phyloP scores from a whole-genome alignment of 2,888 invertebrate genomes.

The Bursaphelenchus okinawaensis region DNA sequence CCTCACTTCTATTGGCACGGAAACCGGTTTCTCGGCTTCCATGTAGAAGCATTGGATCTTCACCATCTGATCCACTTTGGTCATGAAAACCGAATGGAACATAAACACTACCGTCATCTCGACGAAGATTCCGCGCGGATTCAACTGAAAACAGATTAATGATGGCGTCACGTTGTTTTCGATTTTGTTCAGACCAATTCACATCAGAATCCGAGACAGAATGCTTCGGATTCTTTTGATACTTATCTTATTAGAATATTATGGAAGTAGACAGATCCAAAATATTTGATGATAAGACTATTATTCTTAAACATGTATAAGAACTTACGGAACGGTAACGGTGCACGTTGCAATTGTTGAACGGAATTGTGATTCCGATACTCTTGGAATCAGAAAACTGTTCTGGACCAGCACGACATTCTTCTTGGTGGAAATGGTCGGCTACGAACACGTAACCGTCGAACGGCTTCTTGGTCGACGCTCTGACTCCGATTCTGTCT shows the following conservation, averaged over 20 bases:
- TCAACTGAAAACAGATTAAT: slow-evolving; percentile 36
- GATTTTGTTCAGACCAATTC: too few species aligned
- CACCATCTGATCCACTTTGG: slow-evolving; percentile 58
- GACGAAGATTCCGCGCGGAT: slow-evolving; percentile 55
- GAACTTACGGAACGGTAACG: slow-evolving; percentile 52
- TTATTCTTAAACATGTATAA: background rate
- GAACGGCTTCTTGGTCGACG: slow-evolving; percentile 55
- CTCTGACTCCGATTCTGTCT: slow-evolving; percentile 56
- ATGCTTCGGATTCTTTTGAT: too few species aligned
- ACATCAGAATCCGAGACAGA: too few species aligned
- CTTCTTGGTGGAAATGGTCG: slow-evolving; percentile 50
- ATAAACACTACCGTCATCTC: slow-evolving; percentile 56
- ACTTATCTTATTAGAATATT: too few species aligned
- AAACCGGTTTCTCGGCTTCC: slow-evolving; percentile 57
- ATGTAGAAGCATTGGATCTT: slow-evolving; percentile 58
- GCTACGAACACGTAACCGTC: slow-evolving; percentile 57
- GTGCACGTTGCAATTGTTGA: slow-evolving; percentile 54
- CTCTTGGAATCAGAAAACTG: slow-evolving; percentile 44
- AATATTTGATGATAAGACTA: background rate
- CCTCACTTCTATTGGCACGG: slow-evolving; percentile 56
- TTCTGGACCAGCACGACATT: slow-evolving; percentile 53
- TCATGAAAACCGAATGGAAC: slow-evolving; percentile 55
- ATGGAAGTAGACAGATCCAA: background rate
- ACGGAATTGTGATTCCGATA: slow-evolving; percentile 54
- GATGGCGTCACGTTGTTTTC: too few species aligned